phyloP scores from a whole-genome alignment of 2,797 vertebrate species.

The Tiaroga cobitis region DNA sequence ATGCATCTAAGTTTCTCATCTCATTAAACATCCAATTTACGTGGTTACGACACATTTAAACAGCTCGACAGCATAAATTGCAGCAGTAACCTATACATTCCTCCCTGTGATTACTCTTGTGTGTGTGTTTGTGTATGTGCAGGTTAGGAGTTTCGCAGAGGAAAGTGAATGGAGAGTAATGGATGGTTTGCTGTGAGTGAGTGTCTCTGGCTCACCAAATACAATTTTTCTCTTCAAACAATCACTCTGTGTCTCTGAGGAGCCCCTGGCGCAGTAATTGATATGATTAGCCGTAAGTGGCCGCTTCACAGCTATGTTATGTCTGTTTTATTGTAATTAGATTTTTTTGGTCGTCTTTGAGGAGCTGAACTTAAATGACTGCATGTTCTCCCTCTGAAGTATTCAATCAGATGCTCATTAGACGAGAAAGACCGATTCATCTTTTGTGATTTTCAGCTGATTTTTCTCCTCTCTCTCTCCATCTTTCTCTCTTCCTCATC shows the following conservation, averaged over 20 bases:
- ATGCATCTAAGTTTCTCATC: not conserved
- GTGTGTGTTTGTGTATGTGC: slow-evolving; percentile 11
- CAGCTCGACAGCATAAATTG: not conserved
- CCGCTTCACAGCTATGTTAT: slow-evolving; percentile 73
- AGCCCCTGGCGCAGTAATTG: slow-evolving; percentile 70
- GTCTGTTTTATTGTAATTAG: slow-evolving; percentile 75
- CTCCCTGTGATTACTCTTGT: not conserved
- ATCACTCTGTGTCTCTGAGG: slow-evolving; percentile 55
- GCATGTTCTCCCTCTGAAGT: slow-evolving; percentile 76
- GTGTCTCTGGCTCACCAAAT: slow-evolving; percentile 66
- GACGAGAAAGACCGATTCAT: slow-evolving; percentile 66
- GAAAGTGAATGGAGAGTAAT: slow-evolving; percentile 69
- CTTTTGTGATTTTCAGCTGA: slow-evolving; percentile 68
- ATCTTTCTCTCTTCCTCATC: slow-evolving; percentile 66
- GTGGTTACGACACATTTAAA: slow-evolving; percentile 35
- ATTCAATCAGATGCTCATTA: slow-evolving; percentile 78
- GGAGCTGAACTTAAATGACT: slow-evolving; percentile 72
- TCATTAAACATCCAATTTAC: slow-evolving; percentile 21
- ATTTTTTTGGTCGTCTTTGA: slow-evolving; percentile 65
- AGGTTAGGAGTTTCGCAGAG: slow-evolving; percentile 61
- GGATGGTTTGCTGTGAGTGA: slow-evolving; percentile 88
- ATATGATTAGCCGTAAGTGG: slow-evolving; percentile 74
- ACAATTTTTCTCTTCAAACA: slow-evolving; percentile 66
- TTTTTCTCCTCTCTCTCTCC: slow-evolving; percentile 68
- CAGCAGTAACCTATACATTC: slow-evolving; percentile 12